A percentile compares a stretch with the other conserved stretches of the same genome.
Evolutionary conservation across 2,113 vertebrate genomes (phyloP).

Genomic region (Vidua chalybeata): DNA sequence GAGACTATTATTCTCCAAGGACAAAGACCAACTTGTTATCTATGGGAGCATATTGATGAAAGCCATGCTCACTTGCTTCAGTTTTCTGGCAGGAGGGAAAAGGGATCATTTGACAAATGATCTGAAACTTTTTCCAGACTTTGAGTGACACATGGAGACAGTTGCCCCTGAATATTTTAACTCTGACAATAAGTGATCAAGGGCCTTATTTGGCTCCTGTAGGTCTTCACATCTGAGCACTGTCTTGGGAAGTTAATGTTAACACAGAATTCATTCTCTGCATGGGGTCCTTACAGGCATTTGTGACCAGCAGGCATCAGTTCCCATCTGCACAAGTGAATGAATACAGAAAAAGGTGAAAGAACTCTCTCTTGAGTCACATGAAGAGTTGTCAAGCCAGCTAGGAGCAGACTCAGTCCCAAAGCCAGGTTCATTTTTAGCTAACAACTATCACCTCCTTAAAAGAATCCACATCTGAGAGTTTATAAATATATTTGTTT

Average conservation of each 20-base stretch:
- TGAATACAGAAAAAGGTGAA: neutral
- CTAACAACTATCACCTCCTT: neutral
- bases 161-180: neutral
- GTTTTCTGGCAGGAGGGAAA: neutral
- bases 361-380: neutral
- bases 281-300: neutral
- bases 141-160: neutral
- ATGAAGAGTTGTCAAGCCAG: neutral
- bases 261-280: neutral
- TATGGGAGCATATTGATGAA: neutral
- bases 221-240: neutral
- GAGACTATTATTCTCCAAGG: neutral
- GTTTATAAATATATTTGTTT: neutral
- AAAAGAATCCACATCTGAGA: neutral
- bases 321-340: neutral
- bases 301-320: neutral
- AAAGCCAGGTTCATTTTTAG: neutral
- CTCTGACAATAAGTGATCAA: neutral
- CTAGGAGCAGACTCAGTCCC: neutral
- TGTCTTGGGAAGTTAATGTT: neutral
- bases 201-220: neutral
- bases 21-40: constrained; percentile 37
- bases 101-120: neutral
- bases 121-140: neutral
- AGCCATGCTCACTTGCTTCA: neutral